A percentile compares a stretch with the other conserved stretches of the same genome.
Conservation (phyloP, 2,888 invertebrate species). For the Brenthis daphne region DNA sequence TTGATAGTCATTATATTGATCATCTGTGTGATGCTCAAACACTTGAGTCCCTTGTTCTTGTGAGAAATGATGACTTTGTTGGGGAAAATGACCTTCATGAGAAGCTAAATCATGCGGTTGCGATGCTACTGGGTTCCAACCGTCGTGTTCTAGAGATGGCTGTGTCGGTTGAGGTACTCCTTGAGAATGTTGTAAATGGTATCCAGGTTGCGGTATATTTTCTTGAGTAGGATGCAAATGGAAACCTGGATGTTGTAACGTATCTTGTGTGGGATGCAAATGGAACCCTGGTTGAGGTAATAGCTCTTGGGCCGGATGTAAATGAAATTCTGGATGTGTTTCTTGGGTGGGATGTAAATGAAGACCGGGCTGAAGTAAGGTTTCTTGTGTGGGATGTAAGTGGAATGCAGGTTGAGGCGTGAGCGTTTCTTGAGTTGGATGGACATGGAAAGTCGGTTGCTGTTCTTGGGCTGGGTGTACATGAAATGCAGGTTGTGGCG, state of each 20-base stretch:
- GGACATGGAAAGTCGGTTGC: constrained; percentile 34
- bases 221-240: constrained; percentile 46
- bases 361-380: constrained; percentile 24
- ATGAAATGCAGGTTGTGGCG: constrained; percentile 27
- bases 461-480: constrained; percentile 27
- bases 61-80: constrained; percentile 59
- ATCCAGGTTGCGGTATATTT: constrained; percentile 42
- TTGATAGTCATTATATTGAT: constrained; percentile 62
- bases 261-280: constrained; percentile 40
- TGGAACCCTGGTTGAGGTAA: constrained; percentile 41
- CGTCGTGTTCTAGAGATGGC: constrained; percentile 60
- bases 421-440: constrained; percentile 42
- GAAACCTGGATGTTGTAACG: constrained; percentile 43
- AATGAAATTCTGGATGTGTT: constrained; percentile 30
- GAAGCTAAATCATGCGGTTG: constrained; percentile 54
- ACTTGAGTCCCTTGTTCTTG: constrained; percentile 71
- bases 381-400: constrained; percentile 27
- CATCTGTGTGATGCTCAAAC: constrained; percentile 65
- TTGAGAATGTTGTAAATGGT: constrained; percentile 47
- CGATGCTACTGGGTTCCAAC: constrained; percentile 71
- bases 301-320: constrained; percentile 42
- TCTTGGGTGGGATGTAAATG: constrained; percentile 30
- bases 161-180: constrained; percentile 46
- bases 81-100: constrained; percentile 51
- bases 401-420: constrained; percentile 42